Conservation (phyloP, 2,113 vertebrate species). For the Ariopsis seemanni region DNA sequence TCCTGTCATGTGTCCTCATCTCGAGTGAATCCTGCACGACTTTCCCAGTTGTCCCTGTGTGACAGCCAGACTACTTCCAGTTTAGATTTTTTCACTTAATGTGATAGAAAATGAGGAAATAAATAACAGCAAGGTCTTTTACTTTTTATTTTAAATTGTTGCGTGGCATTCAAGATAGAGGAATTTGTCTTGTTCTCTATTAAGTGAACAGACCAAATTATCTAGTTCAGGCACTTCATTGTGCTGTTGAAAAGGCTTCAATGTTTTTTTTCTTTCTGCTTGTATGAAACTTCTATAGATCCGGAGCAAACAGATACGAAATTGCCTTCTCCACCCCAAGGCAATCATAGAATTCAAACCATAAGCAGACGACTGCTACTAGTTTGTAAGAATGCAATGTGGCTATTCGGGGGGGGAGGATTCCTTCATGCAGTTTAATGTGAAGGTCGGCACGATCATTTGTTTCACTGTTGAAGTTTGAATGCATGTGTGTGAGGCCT, state of each 20-base stretch:
- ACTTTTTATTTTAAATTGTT: slow-evolving; percentile 10
- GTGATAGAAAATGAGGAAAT: background rate
- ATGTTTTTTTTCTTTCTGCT: background rate
- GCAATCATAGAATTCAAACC: slow-evolving; percentile 40
- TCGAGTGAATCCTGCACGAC: background rate
- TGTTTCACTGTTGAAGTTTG: slow-evolving; percentile 41
- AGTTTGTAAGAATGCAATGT: slow-evolving; percentile 49
- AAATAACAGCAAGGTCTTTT: slow-evolving; percentile 2
- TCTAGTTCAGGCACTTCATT: slow-evolving; percentile 26
- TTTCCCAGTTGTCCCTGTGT: background rate
- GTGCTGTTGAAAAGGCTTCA: slow-evolving; percentile 8
- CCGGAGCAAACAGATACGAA: slow-evolving; percentile 40
- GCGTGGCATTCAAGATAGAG: background rate
- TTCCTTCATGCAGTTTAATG: slow-evolving; percentile 47
- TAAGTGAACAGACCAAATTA: slow-evolving; percentile 38
- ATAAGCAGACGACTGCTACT: slow-evolving; percentile 25
- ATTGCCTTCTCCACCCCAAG: slow-evolving; percentile 26
- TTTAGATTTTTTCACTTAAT: background rate
- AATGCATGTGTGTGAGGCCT: slow-evolving; percentile 21
- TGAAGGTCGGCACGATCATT: slow-evolving; percentile 45
- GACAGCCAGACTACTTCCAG: background rate
- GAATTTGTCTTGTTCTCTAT: slow-evolving; percentile 16
- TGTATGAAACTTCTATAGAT: slow-evolving; percentile 41
- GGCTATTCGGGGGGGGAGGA: slow-evolving; percentile 36
- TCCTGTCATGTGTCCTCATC: background rate